Conservation (phyloP, 2,113 vertebrate genomes). For the Turdus rufiventris region DNA sequence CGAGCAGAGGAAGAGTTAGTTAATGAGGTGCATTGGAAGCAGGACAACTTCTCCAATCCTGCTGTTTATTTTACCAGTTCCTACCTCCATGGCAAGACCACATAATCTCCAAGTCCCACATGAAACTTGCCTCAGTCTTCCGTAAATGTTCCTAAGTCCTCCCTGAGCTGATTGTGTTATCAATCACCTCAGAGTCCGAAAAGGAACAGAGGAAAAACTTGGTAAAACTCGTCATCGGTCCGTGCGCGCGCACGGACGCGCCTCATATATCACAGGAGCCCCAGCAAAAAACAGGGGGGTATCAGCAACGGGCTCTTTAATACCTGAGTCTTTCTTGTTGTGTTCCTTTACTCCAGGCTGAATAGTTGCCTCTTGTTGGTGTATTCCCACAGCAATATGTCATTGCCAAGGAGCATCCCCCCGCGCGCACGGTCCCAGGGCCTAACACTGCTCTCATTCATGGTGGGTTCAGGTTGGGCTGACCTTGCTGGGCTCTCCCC, state of each 20-base stretch:
- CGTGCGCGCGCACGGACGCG: background rate
- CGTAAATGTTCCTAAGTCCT: conserved; percentile 55
- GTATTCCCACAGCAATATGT: conserved; percentile 46
- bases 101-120: conserved; percentile 58
- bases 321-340: conserved; percentile 21
- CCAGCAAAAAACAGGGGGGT: background rate
- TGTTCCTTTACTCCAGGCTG: conserved; percentile 3
- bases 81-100: conserved; percentile 43
- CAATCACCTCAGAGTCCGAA: conserved; percentile 28
- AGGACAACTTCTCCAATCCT: conserved; percentile 16
- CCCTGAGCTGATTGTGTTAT: background rate
- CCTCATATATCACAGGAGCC: conserved; percentile 23
- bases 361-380: conserved; percentile 36
- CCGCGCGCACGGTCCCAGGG: background rate
- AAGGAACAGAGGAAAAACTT: conserved; percentile 40
- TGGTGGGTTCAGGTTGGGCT: background rate
- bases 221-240: conserved; percentile 46
- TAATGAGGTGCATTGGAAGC: conserved; percentile 52
- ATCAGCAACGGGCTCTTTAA: background rate
- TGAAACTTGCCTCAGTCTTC: conserved; percentile 52
- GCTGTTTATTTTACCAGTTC: conserved; percentile 53
- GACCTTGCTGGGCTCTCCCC: conserved; percentile 1
- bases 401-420: conserved; percentile 51
- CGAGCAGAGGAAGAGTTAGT: conserved; percentile 28
- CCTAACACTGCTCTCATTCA: conserved; percentile 46